Percentiles rank a stretch among this genome's conserved stretches.
Conservation (phyloP, 2,888 invertebrate genomes). For the Cheilosia vernalis region DNA sequence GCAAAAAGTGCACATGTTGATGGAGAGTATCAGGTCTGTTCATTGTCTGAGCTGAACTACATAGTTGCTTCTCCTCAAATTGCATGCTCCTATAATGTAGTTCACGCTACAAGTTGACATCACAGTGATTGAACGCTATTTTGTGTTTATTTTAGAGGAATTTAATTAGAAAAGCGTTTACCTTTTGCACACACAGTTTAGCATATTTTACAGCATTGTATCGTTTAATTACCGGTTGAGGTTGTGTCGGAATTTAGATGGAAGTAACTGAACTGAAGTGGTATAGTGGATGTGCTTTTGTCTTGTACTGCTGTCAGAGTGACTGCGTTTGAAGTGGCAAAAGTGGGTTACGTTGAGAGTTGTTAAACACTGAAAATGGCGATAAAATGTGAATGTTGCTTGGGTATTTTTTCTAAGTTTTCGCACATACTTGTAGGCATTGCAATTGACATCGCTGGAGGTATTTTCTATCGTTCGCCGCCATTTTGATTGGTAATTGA, state of each 20-base stretch:
- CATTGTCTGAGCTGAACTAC: slow-evolving; percentile 28
- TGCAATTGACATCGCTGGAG: neutral
- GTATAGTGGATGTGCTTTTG: neutral
- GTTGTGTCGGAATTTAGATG: slow-evolving; percentile 33
- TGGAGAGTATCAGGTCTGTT: slow-evolving; percentile 32
- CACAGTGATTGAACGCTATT: slow-evolving; percentile 36
- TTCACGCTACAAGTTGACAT: slow-evolving; percentile 9
- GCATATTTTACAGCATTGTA: slow-evolving; percentile 36
- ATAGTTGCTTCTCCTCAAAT: slow-evolving; percentile 39
- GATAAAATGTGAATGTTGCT: slow-evolving; percentile 42
- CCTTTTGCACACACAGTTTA: slow-evolving; percentile 1
- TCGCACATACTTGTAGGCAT: slow-evolving; percentile 1
- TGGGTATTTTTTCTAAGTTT: slow-evolving; percentile 3
- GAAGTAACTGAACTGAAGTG: slow-evolving; percentile 5
- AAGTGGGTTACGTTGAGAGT: slow-evolving; percentile 27
- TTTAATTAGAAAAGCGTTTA: slow-evolving; percentile 46
- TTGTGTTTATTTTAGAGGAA: slow-evolving; percentile 11
- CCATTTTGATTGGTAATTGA: neutral
- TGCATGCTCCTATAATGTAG: slow-evolving; percentile 7
- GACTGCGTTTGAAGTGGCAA: slow-evolving; percentile 16
- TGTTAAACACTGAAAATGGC: slow-evolving; percentile 38
- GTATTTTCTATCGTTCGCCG: neutral
- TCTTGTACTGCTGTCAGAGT: neutral
- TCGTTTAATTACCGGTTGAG: slow-evolving; percentile 40
- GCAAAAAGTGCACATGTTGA: slow-evolving; percentile 27